phyloP scores from a whole-genome alignment of 2,113 vertebrate genomes.

The Ivindomyrus marchei region DNA sequence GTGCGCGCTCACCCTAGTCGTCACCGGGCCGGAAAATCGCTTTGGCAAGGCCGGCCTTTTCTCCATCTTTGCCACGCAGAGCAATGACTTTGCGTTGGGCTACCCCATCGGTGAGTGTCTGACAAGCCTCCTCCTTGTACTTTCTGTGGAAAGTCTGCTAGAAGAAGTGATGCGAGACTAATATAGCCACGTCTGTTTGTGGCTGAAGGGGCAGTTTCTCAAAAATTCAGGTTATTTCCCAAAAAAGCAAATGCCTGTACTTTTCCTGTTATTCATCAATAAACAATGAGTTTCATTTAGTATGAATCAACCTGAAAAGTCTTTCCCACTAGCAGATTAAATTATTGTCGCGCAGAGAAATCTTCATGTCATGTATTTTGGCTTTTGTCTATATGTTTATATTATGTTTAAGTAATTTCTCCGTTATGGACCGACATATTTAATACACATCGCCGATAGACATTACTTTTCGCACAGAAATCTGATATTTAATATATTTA shows the following conservation, averaged over 20 bases:
- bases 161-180: not conserved
- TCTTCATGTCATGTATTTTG: not conserved
- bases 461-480: not conserved
- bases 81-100: constrained; percentile 97
- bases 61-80: constrained; percentile 96
- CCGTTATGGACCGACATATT: not conserved
- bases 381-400: not conserved
- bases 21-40: constrained; percentile 74
- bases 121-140: not conserved
- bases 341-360: not conserved
- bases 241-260: not conserved
- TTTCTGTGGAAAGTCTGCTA: not conserved
- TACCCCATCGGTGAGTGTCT: constrained; percentile 87
- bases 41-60: constrained; percentile 93
- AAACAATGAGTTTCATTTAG: not conserved
- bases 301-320: not conserved
- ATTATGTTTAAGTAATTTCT: not conserved
- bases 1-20: constrained; percentile 78
- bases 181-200: not conserved
- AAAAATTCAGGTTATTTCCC: not conserved
- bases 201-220: not conserved
- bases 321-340: not conserved
- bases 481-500: not conserved
- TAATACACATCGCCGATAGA: not conserved
- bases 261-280: not conserved